Evolutionary conservation across 2,888 invertebrate genomes (phyloP).

Genomic region (Stratiomys singularior): DNA sequence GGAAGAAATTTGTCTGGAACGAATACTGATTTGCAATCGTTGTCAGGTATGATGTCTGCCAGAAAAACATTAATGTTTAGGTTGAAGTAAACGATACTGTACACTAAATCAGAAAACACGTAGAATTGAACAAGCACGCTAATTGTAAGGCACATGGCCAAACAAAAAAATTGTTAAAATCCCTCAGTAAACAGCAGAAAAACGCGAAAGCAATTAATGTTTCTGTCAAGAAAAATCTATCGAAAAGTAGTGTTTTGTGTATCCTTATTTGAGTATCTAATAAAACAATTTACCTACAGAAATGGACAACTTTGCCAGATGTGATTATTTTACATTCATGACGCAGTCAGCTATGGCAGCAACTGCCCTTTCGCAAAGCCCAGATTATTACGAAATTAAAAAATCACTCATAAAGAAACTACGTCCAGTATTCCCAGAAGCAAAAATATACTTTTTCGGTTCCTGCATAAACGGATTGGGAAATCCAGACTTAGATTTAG

Average conservation of each 20-base stretch:
- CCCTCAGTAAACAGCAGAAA: neutral
- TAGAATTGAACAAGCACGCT: neutral
- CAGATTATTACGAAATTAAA: conserved; percentile 58
- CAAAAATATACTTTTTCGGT: conserved; percentile 70
- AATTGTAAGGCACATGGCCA: no score
- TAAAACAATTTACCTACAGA: conserved; percentile 53
- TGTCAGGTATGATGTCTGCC: conserved; percentile 27
- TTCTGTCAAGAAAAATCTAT: neutral
- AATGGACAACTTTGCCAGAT: conserved; percentile 54
- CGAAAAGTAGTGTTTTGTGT: no score
- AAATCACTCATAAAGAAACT: conserved; percentile 55
- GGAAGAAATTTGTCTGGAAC: neutral
- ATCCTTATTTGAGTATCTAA: no score
- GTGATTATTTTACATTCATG: conserved; percentile 55
- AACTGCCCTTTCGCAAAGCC: conserved; percentile 58
- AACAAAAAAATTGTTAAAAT: neutral
- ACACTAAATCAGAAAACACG: neutral
- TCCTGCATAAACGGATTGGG: conserved; percentile 70
- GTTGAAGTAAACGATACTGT: neutral
- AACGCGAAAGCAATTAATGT: no score
- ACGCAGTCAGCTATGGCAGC: conserved; percentile 55
- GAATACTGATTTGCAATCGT: conserved; percentile 8
- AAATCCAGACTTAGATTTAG: conserved; percentile 68
- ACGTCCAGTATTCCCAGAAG: conserved; percentile 56
- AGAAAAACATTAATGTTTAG: neutral